phyloP scores from a whole-genome alignment of 2,113 vertebrate genomes.

The Thomomys bottae region DNA sequence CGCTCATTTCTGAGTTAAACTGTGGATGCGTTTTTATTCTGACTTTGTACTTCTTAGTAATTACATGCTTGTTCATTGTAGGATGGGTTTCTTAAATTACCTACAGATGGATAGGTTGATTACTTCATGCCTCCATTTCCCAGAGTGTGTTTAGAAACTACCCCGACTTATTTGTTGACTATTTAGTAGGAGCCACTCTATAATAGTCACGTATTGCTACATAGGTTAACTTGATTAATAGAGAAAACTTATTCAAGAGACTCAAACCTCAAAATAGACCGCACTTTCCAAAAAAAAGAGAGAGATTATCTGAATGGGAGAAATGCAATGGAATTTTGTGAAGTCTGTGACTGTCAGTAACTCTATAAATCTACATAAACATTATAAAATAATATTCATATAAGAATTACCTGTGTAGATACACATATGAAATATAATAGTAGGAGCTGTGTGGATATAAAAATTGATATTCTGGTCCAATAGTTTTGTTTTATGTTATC shows the following conservation, averaged over 20 bases:
- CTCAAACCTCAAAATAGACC: background rate
- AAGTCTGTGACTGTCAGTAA: no score
- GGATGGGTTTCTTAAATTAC: constrained; percentile 31
- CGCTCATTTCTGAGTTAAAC: constrained; percentile 81
- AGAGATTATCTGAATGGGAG: background rate
- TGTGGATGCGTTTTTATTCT: constrained; percentile 67
- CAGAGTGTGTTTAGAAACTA: no score
- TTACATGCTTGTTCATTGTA: constrained; percentile 44
- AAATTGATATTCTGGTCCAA: background rate
- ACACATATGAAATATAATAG: constrained; percentile 4
- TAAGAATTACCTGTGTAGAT: background rate
- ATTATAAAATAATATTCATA: background rate
- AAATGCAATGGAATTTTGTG: background rate
- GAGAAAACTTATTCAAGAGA: background rate
- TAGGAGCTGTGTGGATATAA: background rate
- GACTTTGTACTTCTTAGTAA: constrained; percentile 65
- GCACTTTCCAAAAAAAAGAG: background rate
- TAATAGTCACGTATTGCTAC: background rate
- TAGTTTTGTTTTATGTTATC: background rate
- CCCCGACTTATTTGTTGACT: background rate
- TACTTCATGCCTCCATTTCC: background rate
- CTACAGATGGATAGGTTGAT: background rate
- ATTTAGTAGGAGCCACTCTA: background rate
- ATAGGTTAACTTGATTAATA: background rate
- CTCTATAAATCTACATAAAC: background rate